Percentiles rank a stretch among this genome's conserved stretches.
These are phyloP conservation scores for Shinisaurus crocodilurus DNA, from an alignment of 2,113 vertebrate genomes.

Conservation along the genomic window DNA sequence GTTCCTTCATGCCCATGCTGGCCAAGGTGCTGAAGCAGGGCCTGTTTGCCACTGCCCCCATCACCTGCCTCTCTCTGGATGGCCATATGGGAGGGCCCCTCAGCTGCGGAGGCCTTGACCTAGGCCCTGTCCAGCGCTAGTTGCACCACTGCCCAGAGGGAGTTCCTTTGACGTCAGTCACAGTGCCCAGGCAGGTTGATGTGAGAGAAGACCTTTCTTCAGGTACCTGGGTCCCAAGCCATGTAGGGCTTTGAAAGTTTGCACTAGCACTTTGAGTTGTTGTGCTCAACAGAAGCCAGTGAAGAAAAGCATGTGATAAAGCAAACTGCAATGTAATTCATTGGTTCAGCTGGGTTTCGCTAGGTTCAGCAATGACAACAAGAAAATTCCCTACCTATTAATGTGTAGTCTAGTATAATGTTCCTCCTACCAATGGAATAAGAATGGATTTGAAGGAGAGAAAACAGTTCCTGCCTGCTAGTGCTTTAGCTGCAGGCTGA, in stretches of 20 bases:
- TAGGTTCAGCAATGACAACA: neutral
- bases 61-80: too few relatives aligned
- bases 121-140: too few relatives aligned
- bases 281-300: neutral
- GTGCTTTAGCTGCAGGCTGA: conserved; percentile 76
- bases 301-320: neutral
- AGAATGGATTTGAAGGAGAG: conserved; percentile 56
- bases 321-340: neutral
- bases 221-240: neutral
- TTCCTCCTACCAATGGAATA: conserved; percentile 60
- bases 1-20: too few relatives aligned
- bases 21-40: too few relatives aligned
- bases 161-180: neutral
- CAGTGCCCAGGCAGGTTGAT: neutral
- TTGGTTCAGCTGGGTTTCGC: conserved; percentile 20
- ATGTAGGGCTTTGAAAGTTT: neutral
- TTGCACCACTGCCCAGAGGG: too few relatives aligned
- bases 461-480: conserved; percentile 71
- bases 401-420: conserved; percentile 11
- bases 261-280: neutral
- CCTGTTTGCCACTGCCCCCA: too few relatives aligned
- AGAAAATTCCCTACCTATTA: conserved; percentile 21
- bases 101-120: too few relatives aligned
- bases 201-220: neutral
- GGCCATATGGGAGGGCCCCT: too few relatives aligned